These are phyloP conservation scores for Otocyon megalotis DNA, from an alignment of 2,113 vertebrate species.

Conservation along the genomic window DNA sequence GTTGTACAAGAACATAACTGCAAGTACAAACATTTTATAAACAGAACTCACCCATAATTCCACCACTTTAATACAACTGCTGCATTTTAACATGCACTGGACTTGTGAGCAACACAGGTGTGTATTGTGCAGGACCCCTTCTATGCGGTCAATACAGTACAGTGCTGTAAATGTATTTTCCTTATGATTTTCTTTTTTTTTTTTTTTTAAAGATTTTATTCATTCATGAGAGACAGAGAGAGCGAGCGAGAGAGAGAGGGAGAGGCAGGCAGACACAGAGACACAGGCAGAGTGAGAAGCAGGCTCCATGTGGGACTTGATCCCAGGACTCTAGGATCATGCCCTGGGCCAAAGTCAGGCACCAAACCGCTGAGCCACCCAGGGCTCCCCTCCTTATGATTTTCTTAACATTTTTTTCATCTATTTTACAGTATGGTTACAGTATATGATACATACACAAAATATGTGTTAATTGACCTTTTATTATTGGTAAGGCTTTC, in stretches of 20 bases:
- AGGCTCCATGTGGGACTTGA: no score
- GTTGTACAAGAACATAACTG: neutral
- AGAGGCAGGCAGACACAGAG: no score
- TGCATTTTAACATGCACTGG: accelerated
- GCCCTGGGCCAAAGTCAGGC: no score
- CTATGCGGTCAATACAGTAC: accelerated
- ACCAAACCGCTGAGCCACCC: no score
- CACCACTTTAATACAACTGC: neutral
- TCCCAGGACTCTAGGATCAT: no score
- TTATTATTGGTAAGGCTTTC: neutral
- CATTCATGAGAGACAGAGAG: no score
- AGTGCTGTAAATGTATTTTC: neutral
- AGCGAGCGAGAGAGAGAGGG: no score
- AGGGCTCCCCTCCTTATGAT: neutral
- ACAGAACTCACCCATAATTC: no score
- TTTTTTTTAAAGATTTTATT: neutral
- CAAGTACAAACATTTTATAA: neutral
- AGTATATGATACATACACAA: neutral
- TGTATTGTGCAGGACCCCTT: no score
- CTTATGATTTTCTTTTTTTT: neutral
- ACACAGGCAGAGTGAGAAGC: no score
- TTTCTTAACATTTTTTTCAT: neutral
- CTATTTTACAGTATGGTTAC: neutral
- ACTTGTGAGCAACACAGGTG: neutral
- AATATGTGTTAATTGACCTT: neutral